Evolutionary conservation across 1,140 invertebrate species (phyloP).

Genomic region (Neodiprion lecontei): DNA sequence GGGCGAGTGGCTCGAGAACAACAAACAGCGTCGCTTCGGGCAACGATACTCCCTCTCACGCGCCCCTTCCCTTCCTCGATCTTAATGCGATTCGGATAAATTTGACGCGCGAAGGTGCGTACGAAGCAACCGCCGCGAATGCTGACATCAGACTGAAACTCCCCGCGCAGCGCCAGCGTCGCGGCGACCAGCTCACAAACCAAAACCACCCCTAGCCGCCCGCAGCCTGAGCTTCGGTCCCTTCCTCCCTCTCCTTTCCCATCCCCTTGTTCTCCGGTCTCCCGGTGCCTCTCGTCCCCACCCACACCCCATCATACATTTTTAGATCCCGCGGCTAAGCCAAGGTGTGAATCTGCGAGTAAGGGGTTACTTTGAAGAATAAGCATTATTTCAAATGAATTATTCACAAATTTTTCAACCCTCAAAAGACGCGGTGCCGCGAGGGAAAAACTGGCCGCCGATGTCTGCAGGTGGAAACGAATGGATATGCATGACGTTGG

Average conservation of each 20-base stretch:
- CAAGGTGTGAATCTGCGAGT: background rate
- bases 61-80: too few species aligned
- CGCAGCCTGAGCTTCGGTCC: constrained; percentile 8
- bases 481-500: too few species aligned
- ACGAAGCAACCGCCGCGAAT: constrained; percentile 56
- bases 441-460: too few species aligned
- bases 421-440: too few species aligned
- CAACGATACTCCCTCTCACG: too few species aligned
- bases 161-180: constrained; percentile 52
- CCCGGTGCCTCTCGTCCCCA: constrained; percentile 9
- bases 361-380: background rate
- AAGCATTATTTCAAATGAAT: background rate
- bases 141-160: constrained; percentile 57
- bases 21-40: too few species aligned
- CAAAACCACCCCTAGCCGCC: constrained; percentile 37
- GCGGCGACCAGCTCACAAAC: constrained; percentile 43
- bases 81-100: background rate
- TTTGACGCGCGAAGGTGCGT: constrained; percentile 31
- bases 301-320: background rate
- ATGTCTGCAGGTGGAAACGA: too few species aligned
- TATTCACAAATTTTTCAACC: background rate
- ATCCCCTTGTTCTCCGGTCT: constrained; percentile 10
- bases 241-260: constrained; percentile 2
- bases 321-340: background rate
- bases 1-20: too few species aligned